Percentiles rank a stretch among this genome's conserved stretches.
Evolutionary conservation across 1,140 invertebrate genomes (phyloP).

Genomic region (Prorops nasuta): DNA sequence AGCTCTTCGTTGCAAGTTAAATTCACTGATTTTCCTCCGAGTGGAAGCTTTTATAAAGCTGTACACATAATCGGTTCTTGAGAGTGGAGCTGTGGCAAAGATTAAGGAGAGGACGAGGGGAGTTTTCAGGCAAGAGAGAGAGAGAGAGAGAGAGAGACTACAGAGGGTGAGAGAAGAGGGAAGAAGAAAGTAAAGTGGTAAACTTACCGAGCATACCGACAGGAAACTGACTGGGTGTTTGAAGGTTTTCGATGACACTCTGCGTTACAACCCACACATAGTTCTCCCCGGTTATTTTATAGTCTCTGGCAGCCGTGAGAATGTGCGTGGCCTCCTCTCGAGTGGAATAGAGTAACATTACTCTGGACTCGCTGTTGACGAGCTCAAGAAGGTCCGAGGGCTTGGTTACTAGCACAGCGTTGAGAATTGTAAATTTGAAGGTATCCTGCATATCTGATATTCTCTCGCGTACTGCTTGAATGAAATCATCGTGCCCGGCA

Average conservation of each 20-base stretch:
- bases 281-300: conserved; percentile 89
- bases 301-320: conserved; percentile 73
- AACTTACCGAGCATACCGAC: conserved; percentile 88
- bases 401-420: conserved; percentile 76
- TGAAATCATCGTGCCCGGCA: conserved; percentile 92
- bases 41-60: too few relatives aligned
- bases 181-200: too few relatives aligned
- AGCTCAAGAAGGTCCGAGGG: conserved; percentile 70
- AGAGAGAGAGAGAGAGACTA: too few relatives aligned
- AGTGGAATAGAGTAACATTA: conserved; percentile 91
- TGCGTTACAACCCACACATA: conserved; percentile 98
- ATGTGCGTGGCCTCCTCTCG: conserved; percentile 84
- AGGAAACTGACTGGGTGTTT: conserved; percentile 81
- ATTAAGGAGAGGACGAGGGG: too few relatives aligned
- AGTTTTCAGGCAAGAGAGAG: too few relatives aligned
- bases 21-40: too few relatives aligned
- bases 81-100: too few relatives aligned
- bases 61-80: too few relatives aligned
- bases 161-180: too few relatives aligned
- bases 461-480: conserved; percentile 85
- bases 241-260: conserved; percentile 79
- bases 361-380: conserved; percentile 86
- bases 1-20: too few relatives aligned
- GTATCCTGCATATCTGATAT: conserved; percentile 81
- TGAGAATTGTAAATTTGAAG: conserved; percentile 87